A percentile compares a stretch with the other conserved stretches of the same genome.
phyloP scores from a whole-genome alignment of 2,888 invertebrate species.

The Ophioninae sp. region DNA sequence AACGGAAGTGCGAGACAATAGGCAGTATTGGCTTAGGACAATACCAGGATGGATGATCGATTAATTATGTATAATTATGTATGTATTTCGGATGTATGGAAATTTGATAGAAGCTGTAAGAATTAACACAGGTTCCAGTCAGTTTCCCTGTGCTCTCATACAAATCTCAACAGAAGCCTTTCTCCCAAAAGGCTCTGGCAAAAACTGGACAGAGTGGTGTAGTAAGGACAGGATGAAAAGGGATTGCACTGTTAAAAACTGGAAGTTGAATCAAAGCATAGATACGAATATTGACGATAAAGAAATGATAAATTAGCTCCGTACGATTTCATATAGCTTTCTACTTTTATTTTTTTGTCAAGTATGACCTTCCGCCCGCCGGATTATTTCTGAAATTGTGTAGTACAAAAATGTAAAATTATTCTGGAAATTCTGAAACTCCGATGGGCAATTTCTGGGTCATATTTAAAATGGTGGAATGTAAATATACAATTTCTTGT shows the following conservation, averaged over 20 bases:
- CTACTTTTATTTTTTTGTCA: not conserved
- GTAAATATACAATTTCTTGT: no score
- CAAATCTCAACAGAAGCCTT: not conserved
- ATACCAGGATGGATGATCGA: not conserved
- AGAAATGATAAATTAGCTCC: not conserved
- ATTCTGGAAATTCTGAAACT: no score
- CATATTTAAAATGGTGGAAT: no score
- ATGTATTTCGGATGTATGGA: no score
- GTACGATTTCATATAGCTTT: not conserved
- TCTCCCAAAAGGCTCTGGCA: not conserved
- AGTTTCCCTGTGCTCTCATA: not conserved
- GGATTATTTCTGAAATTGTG: not conserved
- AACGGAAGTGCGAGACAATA: not conserved
- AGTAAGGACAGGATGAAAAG: not conserved
- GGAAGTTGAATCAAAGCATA: not conserved
- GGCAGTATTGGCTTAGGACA: not conserved
- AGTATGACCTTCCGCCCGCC: not conserved
- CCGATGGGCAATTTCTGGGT: no score
- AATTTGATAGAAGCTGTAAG: not conserved
- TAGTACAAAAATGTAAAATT: no score
- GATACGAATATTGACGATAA: not conserved
- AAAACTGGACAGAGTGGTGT: not conserved
- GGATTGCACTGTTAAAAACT: not conserved
- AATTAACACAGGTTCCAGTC: not conserved
- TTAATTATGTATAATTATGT: not conserved